Conservation (phyloP, 2,888 invertebrate genomes). For the Cerastis leucographa region DNA sequence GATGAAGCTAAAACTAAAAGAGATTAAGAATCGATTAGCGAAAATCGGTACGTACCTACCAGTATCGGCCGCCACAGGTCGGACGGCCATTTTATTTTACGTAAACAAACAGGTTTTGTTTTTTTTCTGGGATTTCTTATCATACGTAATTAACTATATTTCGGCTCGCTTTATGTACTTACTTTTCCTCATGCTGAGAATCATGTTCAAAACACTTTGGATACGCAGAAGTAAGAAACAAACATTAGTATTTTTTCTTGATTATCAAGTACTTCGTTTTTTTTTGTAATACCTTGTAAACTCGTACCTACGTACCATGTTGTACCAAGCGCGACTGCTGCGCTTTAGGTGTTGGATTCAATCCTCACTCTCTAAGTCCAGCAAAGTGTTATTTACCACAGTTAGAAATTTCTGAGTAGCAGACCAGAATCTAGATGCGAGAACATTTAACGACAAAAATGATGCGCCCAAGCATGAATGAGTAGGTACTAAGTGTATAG, state of each 20-base stretch:
- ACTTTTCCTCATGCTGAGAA: slow-evolving; percentile 37
- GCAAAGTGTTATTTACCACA: background rate
- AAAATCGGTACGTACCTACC: background rate
- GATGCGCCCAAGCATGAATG: background rate
- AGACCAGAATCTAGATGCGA: background rate
- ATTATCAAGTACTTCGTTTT: background rate
- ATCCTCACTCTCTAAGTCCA: background rate
- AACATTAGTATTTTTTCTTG: slow-evolving; percentile 3
- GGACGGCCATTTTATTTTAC: slow-evolving; percentile 4
- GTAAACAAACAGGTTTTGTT: slow-evolving; percentile 40
- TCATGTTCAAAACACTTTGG: slow-evolving; percentile 21
- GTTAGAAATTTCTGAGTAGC: background rate
- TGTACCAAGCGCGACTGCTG: background rate
- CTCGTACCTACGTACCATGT: background rate
- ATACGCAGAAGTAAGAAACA: slow-evolving; percentile 27
- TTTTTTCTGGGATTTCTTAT: slow-evolving; percentile 21
- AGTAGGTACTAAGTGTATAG: background rate
- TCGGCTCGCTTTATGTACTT: slow-evolving; percentile 14
- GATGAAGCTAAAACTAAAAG: background rate
- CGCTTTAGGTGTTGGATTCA: background rate
- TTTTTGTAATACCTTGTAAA: background rate
- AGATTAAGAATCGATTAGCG: slow-evolving; percentile 13
- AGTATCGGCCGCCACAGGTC: background rate
- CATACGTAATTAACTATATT: background rate
- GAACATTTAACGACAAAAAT: background rate